Evolutionary conservation across 1,140 invertebrate genomes (phyloP), one percentile per base, ranked within the genome.

Genomic region (Zaprionus davidi): DNA sequence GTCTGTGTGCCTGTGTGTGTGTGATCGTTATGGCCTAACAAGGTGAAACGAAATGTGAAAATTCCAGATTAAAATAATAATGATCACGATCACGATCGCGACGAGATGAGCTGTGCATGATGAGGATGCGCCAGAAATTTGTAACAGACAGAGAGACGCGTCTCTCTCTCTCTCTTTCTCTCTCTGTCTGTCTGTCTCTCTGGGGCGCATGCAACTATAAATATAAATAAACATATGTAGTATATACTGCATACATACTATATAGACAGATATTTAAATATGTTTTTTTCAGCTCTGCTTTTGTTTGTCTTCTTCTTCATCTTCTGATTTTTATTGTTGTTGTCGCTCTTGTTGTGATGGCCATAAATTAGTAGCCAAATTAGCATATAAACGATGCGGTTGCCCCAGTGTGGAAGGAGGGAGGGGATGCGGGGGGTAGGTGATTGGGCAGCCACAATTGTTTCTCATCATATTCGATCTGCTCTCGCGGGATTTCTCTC

Each of bases 311-410:
- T 12, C 28, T 13, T 55, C 17, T 38, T 55, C 24, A 20, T 36
- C 6, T 71, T 70, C 41, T 46, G 41, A 46, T 46, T 46, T 77
- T 76, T 67, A 38, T 53, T 75, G 81, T 87, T 86, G 84, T 87
- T 88, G 84, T 81, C 84, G 84, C 84, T 87, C 84, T 87, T 87
- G 84, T 87, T 79, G 81, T 88, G 87, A 88, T 84, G 84, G 51
- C 78, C 80, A 79, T 87, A 87, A 87, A 87, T 87, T 87, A 71
- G 70, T 74, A 69, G 84, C 65, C 74, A 87, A 87, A 87, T 87
- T 87, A 87, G 81, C 84, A 87, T 87, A 84, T 81, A 87, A 87
- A 87, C 85, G 84, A 83, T 82, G 71, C 74, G 81, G 74, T 67
- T 81, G 83, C 78, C 73, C 36, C 36, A 38, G 4, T 38, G 36